A percentile compares a stretch with the other conserved stretches of the same genome.
Conservation (phyloP, 1,140 invertebrate genomes). For the Tetraneura akinire region DNA sequence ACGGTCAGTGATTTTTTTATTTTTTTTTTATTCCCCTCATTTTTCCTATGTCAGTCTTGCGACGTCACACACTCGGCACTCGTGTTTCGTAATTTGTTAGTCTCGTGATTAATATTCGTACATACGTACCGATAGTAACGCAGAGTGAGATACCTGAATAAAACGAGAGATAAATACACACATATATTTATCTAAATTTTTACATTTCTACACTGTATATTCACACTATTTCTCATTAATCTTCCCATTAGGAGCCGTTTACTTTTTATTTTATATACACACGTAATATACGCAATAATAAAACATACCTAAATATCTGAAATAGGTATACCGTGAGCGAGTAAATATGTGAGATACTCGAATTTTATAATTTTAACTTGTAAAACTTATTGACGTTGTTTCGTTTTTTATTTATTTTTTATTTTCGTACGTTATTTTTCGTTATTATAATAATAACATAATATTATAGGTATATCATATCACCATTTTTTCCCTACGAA, state of each 20-base stretch:
- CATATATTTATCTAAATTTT: constrained; percentile 26
- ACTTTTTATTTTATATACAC: constrained; percentile 3
- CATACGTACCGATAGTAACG: no score
- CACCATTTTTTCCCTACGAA: background rate
- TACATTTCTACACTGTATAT: background rate
- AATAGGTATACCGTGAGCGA: no score
- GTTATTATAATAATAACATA: no score
- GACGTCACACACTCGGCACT: constrained; percentile 30
- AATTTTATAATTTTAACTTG: constrained; percentile 8
- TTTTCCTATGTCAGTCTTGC: background rate
- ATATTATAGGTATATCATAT: constrained; percentile 6
- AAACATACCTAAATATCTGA: background rate
- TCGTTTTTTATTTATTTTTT: constrained; percentile 28
- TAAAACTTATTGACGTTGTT: background rate
- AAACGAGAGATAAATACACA: background rate
- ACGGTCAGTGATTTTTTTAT: constrained; percentile 11
- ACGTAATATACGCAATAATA: background rate
- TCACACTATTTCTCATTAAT: background rate
- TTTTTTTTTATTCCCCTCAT: background rate
- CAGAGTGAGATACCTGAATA: no score
- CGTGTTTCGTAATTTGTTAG: constrained; percentile 26
- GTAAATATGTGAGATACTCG: no score
- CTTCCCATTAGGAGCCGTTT: background rate
- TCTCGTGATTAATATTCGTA: constrained; percentile 30
- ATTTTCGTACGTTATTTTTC: no score